A percentile compares a stretch with the other conserved stretches of the same genome.
Conservation (phyloP, 2,113 vertebrate species). For the Tragulus kanchil region DNA sequence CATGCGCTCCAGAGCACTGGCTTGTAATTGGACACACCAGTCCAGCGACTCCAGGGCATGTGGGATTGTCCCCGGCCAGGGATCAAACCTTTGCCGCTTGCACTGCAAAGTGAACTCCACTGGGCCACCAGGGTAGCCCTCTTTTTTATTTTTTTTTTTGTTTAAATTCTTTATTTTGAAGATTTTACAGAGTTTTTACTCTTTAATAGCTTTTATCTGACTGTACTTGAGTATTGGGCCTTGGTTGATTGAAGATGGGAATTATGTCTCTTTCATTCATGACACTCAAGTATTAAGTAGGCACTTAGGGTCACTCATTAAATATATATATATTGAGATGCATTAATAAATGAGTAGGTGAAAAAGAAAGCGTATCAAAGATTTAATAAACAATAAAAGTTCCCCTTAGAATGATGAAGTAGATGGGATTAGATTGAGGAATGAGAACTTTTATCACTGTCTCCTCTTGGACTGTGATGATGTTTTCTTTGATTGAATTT, state of each 20-base stretch:
- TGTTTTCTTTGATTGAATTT: neutral
- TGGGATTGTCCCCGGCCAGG: too few species aligned
- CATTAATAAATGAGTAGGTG: neutral
- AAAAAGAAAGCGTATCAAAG: neutral
- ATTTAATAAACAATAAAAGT: neutral
- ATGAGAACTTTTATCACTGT: neutral
- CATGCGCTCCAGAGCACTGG: too few species aligned
- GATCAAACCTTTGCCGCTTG: too few species aligned
- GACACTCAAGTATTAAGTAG: neutral
- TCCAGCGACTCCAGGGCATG: too few species aligned
- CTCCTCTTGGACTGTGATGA: neutral
- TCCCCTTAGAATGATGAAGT: neutral
- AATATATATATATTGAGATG: neutral
- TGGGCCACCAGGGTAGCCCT: too few species aligned
- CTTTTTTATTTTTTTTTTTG: too few species aligned
- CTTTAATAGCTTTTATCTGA: neutral
- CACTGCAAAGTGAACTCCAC: too few species aligned
- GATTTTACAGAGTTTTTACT: too few species aligned
- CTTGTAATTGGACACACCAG: too few species aligned
- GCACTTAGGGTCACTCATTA: neutral
- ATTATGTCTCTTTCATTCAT: neutral
- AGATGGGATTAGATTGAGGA: neutral
- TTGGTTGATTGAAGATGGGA: neutral
- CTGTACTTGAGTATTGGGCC: neutral
- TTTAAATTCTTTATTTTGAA: too few species aligned